These are phyloP conservation scores for Hydrolagus colliei DNA, from an alignment of 2,797 vertebrate genomes.

Conservation along the genomic window DNA sequence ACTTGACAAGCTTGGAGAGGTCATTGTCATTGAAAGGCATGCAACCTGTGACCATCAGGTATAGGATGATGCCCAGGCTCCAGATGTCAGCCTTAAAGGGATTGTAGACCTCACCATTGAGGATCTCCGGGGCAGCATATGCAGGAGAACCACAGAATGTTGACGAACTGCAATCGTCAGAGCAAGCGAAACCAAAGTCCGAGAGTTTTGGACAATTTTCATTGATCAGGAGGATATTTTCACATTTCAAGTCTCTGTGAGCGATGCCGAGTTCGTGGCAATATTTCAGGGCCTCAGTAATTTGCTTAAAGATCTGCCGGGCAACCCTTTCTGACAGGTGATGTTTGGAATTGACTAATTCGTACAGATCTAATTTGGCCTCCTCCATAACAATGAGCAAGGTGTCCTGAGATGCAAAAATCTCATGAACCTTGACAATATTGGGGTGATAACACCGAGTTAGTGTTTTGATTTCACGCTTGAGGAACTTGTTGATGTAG, in stretches of 20 bases:
- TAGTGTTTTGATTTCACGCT: background rate
- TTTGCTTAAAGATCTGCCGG: background rate
- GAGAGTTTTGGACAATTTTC: background rate
- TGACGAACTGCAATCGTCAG: no score
- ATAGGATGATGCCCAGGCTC: slow-evolving; percentile 89
- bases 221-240: background rate
- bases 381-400: slow-evolving; percentile 22
- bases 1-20: background rate
- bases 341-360: background rate
- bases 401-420: background rate
- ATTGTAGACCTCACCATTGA: slow-evolving; percentile 57
- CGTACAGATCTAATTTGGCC: background rate
- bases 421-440: background rate
- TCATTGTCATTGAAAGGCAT: background rate
- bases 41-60: slow-evolving; percentile 39
- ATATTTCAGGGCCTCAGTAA: background rate
- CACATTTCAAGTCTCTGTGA: slow-evolving; percentile 6
- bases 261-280: background rate
- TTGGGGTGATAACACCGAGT: background rate
- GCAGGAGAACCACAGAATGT: background rate
- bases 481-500: background rate
- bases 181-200: slow-evolving; percentile 19
- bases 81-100: slow-evolving; percentile 84
- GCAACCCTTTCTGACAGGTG: background rate
- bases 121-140: background rate